Percentiles rank a stretch among this genome's conserved stretches.
Evolutionary conservation across 2,797 vertebrate species (phyloP).

Genomic region (Zalophus californianus): DNA sequence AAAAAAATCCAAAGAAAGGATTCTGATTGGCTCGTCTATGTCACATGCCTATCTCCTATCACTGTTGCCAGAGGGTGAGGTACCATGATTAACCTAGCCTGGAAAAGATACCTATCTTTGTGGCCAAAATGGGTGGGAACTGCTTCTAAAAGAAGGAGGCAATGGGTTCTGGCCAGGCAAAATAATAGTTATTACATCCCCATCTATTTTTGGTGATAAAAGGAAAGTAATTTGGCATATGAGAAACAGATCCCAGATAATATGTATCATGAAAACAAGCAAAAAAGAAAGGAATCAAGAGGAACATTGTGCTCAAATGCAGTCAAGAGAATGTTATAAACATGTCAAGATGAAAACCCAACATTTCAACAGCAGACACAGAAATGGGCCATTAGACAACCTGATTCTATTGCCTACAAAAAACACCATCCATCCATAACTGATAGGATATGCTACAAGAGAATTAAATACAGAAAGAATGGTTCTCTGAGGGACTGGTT

Average conservation of each 20-base stretch:
- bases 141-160: slow-evolving; percentile 42
- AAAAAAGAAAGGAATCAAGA: not conserved
- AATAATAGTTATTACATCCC: slow-evolving; percentile 28
- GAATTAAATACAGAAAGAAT: not conserved
- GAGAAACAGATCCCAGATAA: slow-evolving; percentile 48
- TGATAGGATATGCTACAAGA: not conserved
- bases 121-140: not conserved
- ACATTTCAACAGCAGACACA: not conserved
- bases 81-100: not conserved
- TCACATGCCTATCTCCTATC: not conserved
- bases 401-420: not conserved
- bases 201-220: slow-evolving; percentile 37
- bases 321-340: slow-evolving; percentile 39
- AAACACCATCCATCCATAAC: not conserved
- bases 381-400: not conserved
- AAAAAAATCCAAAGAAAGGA: slow-evolving; percentile 23
- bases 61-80: not conserved
- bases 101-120: not conserved
- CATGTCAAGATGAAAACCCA: slow-evolving; percentile 40
- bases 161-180: slow-evolving; percentile 11
- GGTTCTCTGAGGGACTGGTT: not conserved
- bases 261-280: slow-evolving; percentile 34
- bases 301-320: not conserved
- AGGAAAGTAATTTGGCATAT: slow-evolving; percentile 38
- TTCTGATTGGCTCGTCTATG: not conserved